Evolutionary conservation across 2,888 invertebrate genomes (phyloP), one percentile per base, ranked within the genome.

Genomic region (Nomada hirtipes): DNA sequence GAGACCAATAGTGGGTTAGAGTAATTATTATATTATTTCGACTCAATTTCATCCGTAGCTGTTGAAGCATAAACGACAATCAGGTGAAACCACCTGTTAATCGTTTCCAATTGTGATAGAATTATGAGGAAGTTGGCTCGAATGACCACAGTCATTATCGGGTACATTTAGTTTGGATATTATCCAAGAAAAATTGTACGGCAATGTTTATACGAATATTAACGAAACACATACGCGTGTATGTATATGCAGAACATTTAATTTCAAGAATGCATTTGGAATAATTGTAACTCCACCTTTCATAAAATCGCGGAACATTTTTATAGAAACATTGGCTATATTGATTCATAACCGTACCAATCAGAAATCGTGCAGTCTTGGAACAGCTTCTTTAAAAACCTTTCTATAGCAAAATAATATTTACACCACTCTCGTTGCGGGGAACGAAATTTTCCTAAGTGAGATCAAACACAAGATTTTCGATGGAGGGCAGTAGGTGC

Each of bases 391-490:
- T 63, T 20, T 13, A 13, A n/a, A 63, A 23, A 9, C 4, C 15
- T 63, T 23, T 20, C 7, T 47, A 13, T 13, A 18, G 44, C n/a
- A 13, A 47, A 50, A 47, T 23, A 20, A 29, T 10, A 47, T 18
- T 36, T 36, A 36, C 53, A 55, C 20, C 36, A 42, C 15, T 23
- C 42, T 68, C 42, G 15, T 42, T 23, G 20, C 13, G 10, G n/a
- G n/a, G 42, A 64, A 29, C 65, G 47, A 50, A 50, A 36, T 44
- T n/a, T 36, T 42, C 65, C 29, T 65, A 65, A 73, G 57, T 57
- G 44, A 65, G 60, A 60, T 47, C 26, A 64, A 65, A 36, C 29
- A 44, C n/a, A 57, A 65, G 47, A 57, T 73, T 20, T 65, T 57
- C 65, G 47, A 47, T 55, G 42, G 20, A 4, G 44, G 47, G 29